phyloP scores from a whole-genome alignment of 2,888 invertebrate species.

The Arge pagana region DNA sequence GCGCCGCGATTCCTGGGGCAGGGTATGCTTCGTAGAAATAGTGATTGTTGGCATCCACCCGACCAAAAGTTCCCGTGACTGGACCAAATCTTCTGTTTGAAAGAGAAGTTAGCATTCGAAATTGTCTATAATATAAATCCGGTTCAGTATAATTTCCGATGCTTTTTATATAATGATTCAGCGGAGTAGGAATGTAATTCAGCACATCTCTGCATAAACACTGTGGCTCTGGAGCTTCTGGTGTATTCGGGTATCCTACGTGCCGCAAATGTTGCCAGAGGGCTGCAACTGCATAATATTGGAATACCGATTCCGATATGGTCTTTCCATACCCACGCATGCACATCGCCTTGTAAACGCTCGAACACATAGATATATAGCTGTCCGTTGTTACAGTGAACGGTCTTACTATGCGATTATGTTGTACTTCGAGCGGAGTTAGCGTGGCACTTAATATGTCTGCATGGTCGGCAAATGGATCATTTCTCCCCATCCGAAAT shows the following conservation, averaged over 20 bases:
- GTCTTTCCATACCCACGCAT: background rate
- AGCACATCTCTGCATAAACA: too few relatives aligned
- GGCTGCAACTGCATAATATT: background rate
- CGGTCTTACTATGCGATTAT: too few relatives aligned
- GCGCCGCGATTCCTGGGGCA: background rate
- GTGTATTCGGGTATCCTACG: too few relatives aligned
- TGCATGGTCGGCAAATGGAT: too few relatives aligned
- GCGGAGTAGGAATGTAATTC: background rate
- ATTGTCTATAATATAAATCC: background rate
- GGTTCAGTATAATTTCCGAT: slow-evolving; percentile 8
- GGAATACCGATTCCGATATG: slow-evolving; percentile 5
- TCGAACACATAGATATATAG: slow-evolving; percentile 6
- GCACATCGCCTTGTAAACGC: background rate
- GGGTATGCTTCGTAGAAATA: slow-evolving; percentile 3
- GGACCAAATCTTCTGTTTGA: background rate
- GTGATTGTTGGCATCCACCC: background rate
- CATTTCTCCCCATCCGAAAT: too few relatives aligned
- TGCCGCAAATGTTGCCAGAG: slow-evolving; percentile 1
- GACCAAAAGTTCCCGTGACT: background rate
- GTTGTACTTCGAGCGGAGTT: too few relatives aligned
- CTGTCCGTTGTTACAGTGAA: slow-evolving; percentile 12
- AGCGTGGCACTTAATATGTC: too few relatives aligned
- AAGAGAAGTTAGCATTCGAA: background rate
- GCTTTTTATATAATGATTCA: slow-evolving; percentile 4
- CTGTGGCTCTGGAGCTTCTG: too few relatives aligned